phyloP scores from a whole-genome alignment of 2,888 invertebrate genomes.

The Heliconius aoede region DNA sequence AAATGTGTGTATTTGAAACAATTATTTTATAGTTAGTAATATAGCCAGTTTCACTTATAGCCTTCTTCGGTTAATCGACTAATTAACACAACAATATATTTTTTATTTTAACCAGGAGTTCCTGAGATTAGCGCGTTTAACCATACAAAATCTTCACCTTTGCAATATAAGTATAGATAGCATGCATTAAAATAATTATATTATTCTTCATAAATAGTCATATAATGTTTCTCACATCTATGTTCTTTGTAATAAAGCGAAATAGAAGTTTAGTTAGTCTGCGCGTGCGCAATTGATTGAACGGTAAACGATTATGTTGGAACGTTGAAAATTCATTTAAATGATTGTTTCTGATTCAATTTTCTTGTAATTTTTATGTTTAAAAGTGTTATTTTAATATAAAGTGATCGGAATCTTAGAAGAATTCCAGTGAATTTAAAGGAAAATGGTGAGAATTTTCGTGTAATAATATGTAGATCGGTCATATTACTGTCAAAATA shows the following conservation, averaged over 20 bases:
- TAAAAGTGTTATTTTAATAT: not conserved
- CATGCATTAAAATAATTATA: not conserved
- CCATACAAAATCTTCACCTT: no score
- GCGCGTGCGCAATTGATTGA: constrained; percentile 40
- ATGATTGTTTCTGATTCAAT: not conserved
- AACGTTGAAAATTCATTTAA: not conserved
- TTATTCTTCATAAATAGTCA: not conserved
- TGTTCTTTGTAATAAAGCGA: constrained; percentile 30
- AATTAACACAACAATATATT: no score
- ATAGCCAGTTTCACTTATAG: no score
- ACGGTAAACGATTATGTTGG: constrained; percentile 6
- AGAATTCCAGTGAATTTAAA: not conserved
- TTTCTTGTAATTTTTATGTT: not conserved
- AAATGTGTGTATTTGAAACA: no score
- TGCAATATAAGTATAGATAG: not conserved
- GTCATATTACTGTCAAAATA: not conserved
- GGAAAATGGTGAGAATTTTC: constrained; percentile 17
- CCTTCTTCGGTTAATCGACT: no score
- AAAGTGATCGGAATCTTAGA: not conserved
- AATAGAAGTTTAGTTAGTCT: constrained; percentile 35
- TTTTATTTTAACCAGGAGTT: no score
- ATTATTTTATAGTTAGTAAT: no score
- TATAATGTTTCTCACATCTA: not conserved
- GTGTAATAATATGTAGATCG: not conserved
- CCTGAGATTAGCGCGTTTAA: no score